Base-by-base conservation (phyloP, 2,113 vertebrate species). In the Tretioscincus oriximinensis region DNA sequence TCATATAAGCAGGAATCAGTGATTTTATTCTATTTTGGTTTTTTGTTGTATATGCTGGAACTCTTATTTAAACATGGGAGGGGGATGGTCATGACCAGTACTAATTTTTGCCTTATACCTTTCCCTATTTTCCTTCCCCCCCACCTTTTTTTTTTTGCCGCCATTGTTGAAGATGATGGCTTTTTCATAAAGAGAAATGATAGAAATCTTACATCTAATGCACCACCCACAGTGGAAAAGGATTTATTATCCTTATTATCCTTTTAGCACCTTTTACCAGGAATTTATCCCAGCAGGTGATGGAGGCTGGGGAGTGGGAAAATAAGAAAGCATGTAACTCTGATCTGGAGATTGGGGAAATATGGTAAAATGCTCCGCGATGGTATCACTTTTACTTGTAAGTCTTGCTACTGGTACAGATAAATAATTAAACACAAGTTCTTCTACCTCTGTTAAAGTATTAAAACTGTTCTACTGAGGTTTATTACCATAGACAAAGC, bases 231-330 rank as follows among this genome's bases (percentile, higher is more conserved):
- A 78, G 89, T 93, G 90, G 92, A 93, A 94, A 65, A 91, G 90
- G 84, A 93, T 92, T 93, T 90, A 94, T 93, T 94, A 92, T 91
- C 88, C 88, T 93, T 90, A 94, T 93, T 94, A 92, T 91, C 88
- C 88, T 85, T 86, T 86, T 77, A 89, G 85, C 91, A 91, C 92
- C 88, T 84, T 85, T 84, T 86, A 90, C 58, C 66, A 93, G 87
- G 89, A 77, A 88, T 89, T 82, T 90, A 83, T 91, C 92, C 87
- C 94, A 94, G 93, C 91, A 88, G 92, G 92, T 88, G 71, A 79
- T 89, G 84, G 87, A 85, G 41, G 21, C 88, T 91, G 91, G n/a
- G 63, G 6, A 69, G 58, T 87, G 85, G 79, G 90, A 90, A 18
- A 18, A 20, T 16, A 20, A 87, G 84, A 89, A 84, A 88, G 85